phyloP scores from a whole-genome alignment of 2,113 vertebrate species.

The Okapia johnstoni region DNA sequence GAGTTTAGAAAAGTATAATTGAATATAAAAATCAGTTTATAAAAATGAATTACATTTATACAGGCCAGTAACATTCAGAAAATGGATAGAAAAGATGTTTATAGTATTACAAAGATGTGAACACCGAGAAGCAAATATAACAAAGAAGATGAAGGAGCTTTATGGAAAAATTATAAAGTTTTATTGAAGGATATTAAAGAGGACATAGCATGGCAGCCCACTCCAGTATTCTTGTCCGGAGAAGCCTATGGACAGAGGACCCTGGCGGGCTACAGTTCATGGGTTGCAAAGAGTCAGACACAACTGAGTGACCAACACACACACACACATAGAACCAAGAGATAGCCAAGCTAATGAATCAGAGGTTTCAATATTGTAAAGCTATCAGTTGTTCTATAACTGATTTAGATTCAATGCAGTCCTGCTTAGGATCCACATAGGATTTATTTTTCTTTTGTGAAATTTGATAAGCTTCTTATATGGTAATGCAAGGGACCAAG shows the following conservation, averaged over 20 bases:
- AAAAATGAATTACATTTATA: constrained; percentile 46
- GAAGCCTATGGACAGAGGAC: neutral
- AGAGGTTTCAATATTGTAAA: constrained; percentile 1
- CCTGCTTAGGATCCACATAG: neutral
- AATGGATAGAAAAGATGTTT: constrained; percentile 23
- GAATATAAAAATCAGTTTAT: constrained; percentile 50
- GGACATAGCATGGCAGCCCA: neutral
- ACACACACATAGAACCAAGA: neutral
- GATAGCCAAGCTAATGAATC: neutral
- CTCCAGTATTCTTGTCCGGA: neutral
- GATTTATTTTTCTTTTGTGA: constrained; percentile 20
- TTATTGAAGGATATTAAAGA: constrained; percentile 23
- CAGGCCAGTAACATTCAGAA: constrained; percentile 15
- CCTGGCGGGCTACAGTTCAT: neutral
- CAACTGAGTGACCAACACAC: neutral
- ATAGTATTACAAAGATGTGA: neutral
- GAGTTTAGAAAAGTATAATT: constrained; percentile 25
- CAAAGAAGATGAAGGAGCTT: neutral
- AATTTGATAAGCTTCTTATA: constrained; percentile 19
- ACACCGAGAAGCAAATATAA: neutral
- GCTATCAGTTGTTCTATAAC: neutral
- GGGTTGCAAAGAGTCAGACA: neutral
- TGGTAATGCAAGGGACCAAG: neutral
- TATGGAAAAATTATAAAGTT: constrained; percentile 9
- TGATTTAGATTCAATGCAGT: neutral